Evolutionary conservation across 2,113 vertebrate species (phyloP).

Genomic region (Pipra filicauda): DNA sequence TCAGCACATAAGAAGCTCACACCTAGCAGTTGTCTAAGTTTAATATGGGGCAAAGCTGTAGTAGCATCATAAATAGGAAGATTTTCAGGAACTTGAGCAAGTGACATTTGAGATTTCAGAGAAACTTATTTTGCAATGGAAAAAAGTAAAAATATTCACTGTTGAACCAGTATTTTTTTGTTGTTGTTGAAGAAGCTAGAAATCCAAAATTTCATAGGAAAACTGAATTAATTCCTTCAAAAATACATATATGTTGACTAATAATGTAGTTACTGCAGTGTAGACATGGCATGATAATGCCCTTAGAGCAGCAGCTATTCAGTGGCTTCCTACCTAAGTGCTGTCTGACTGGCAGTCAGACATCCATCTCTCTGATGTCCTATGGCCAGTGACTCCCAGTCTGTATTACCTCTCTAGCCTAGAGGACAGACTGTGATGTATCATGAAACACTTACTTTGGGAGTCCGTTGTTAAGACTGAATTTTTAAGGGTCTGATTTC

Average conservation of each 20-base stretch:
- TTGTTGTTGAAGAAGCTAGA: not conserved
- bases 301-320: not conserved
- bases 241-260: not conserved
- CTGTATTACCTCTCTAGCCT: not conserved
- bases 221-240: not conserved
- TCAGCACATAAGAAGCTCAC: not conserved
- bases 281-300: not conserved
- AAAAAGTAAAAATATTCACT: not conserved
- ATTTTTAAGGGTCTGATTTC: not conserved
- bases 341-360: not conserved
- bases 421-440: not conserved
- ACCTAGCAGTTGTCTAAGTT: not conserved
- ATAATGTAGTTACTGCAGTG: not conserved
- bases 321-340: not conserved
- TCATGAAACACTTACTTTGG: rapidly evolving
- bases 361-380: not conserved
- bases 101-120: not conserved
- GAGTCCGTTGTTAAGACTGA: not conserved
- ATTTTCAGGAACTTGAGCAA: not conserved
- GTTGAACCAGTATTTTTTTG: not conserved
- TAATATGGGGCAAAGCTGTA: not conserved
- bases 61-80: not conserved
- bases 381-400: not conserved
- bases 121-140: not conserved
- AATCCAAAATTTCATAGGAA: not conserved